Evolutionary conservation across 2,888 invertebrate genomes (phyloP), one percentile per base, ranked within the genome.

Genomic region (Patella depressa): DNA sequence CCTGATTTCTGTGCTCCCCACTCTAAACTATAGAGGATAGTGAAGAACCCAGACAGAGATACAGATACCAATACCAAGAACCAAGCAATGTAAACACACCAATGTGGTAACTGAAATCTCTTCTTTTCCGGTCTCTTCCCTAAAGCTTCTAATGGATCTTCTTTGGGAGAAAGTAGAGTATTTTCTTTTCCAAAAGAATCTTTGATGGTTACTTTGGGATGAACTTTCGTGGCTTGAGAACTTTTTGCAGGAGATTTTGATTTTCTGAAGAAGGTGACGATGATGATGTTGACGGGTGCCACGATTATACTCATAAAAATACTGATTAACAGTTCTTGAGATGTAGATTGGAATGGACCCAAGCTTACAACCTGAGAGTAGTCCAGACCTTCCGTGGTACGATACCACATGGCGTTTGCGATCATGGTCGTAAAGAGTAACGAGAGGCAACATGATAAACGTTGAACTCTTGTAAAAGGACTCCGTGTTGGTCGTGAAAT

Each of bases 401-500:
- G 77, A 72, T 87, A 87, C 82, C 83, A 85, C 84, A 87, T 85
- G 19, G 86, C 86, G 59, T 83, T 85, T 53, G 86, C 79, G 12
- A 88, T 84, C 65, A 65, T 65, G 24, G 65, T 65, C 11, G 65
- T 65, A 24, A 65, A 65, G 19, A 65, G 24, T 24, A 65, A 65
- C 24, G 65, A 65, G 2, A 86, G 76, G 5, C 86, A 80, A 75
- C 87, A 87, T 1, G 87, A 85, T 5, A 87, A 75, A 34, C 88
- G 82, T 79, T 88, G 87, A 11, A 88, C 86, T 24, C 92, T 83
- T 1, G 92, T 91, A 81, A 92, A 93, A 29, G 89, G 86, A 72
- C 91, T 91, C 34, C 88, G 84, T 3, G 90, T 88, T 4, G 92
- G 91, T 29, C 92, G 86, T 70, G 90, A 83, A 78, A 92, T 88